Conservation (phyloP, 2,797 vertebrate genomes). For the Artibeus lituratus region DNA sequence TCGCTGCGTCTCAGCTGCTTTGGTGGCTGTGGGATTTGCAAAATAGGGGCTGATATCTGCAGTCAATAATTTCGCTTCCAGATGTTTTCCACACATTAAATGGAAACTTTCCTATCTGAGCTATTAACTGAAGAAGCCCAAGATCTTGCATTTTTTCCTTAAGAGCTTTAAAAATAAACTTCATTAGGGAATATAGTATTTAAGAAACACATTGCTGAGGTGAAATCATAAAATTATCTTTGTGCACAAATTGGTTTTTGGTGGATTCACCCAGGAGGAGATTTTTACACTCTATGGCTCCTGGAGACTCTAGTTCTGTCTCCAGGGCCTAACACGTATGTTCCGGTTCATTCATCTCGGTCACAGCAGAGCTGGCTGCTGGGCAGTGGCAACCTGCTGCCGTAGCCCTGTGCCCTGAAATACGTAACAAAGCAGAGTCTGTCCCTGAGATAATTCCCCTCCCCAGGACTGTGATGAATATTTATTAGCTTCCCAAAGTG, state of each 20-base stretch:
- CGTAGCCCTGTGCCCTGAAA: constrained; percentile 13
- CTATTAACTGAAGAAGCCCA: not conserved
- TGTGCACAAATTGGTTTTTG: not conserved
- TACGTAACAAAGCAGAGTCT: not conserved
- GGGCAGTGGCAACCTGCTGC: not conserved
- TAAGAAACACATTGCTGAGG: not conserved
- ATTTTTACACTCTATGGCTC: not conserved
- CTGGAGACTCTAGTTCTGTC: constrained; percentile 15
- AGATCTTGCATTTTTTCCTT: not conserved
- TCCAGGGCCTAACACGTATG: not conserved
- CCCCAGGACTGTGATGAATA: not conserved
- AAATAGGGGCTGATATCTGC: not conserved
- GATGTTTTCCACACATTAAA: not conserved
- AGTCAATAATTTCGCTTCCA: not conserved
- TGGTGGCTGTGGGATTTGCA: not conserved
- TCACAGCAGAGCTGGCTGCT: not conserved
- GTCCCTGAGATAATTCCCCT: not conserved
- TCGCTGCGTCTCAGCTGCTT: not conserved
- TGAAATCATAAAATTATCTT: not conserved
- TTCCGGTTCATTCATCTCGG: not conserved
- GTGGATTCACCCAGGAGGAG: not conserved
- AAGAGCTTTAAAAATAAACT: not conserved
- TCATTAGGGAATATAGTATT: not conserved
- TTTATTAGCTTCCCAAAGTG: not conserved
- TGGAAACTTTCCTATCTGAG: not conserved